Evolutionary conservation across 2,797 vertebrate genomes (phyloP).

Genomic region (Xyrichtys novacula): DNA sequence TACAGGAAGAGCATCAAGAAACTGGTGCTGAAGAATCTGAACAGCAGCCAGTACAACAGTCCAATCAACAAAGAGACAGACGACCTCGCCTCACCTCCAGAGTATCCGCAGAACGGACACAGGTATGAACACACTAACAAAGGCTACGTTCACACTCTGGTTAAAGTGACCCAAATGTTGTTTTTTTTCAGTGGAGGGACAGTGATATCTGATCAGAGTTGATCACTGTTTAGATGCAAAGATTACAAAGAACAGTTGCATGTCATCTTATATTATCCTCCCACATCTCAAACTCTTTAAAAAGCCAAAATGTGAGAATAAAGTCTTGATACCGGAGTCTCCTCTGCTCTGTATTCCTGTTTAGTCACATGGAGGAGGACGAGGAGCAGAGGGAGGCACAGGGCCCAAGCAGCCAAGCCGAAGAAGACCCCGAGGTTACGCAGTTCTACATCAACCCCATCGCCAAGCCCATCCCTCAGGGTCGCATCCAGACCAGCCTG

Average conservation of each 20-base stretch:
- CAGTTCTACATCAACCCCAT: constrained; percentile 92
- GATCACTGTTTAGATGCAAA: too few species aligned
- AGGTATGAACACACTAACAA: constrained; percentile 72
- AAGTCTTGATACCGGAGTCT: too few species aligned
- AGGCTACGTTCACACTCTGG: not conserved
- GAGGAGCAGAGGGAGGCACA: constrained; percentile 79
- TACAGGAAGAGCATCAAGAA: constrained; percentile 97
- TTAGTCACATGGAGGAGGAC: constrained; percentile 83
- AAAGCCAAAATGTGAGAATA: too few species aligned
- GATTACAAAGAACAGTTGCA: too few species aligned
- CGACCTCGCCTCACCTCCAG: constrained; percentile 88
- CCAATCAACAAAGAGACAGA: constrained; percentile 86
- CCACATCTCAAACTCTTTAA: too few species aligned
- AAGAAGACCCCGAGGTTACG: constrained; percentile 89
- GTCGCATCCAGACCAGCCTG: constrained; percentile 75
- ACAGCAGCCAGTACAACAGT: constrained; percentile 89
- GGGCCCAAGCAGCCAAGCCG: constrained; percentile 71
- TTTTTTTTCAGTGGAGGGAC: too few species aligned
- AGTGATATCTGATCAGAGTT: too few species aligned
- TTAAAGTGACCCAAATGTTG: too few species aligned
- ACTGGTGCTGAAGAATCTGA: constrained; percentile 94
- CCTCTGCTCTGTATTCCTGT: not conserved
- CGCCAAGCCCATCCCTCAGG: constrained; percentile 90
- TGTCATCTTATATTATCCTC: too few species aligned
- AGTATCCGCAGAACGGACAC: constrained; percentile 92